These are phyloP conservation scores for Alectoris magna DNA, from an alignment of 2,797 vertebrate genomes.

Conservation along the genomic window DNA sequence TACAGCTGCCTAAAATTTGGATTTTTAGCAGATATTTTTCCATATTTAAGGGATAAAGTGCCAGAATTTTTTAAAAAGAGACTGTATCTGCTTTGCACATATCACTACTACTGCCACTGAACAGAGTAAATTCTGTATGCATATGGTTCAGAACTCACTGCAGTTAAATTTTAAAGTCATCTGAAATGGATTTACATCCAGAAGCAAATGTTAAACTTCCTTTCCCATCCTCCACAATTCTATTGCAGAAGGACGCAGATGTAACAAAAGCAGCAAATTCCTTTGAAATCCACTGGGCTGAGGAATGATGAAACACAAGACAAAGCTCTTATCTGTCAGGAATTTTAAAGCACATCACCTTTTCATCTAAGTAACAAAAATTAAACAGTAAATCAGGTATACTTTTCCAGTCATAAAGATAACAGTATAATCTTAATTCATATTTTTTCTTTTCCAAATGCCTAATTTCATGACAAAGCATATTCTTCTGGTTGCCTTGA, in stretches of 20 bases:
- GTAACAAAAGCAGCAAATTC: neutral
- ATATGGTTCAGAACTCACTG: neutral
- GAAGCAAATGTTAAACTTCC: neutral
- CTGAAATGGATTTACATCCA: neutral
- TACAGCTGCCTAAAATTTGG: neutral
- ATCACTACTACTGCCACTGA: neutral
- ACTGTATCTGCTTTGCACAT: neutral
- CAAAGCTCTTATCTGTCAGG: neutral
- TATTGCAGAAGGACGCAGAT: neutral
- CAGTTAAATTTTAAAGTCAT: neutral
- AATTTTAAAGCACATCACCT: neutral
- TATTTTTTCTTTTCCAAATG: neutral
- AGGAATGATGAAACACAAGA: neutral
- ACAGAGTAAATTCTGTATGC: neutral
- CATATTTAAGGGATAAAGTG: neutral
- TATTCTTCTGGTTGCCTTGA: neutral
- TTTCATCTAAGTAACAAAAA: neutral
- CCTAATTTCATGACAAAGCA: neutral
- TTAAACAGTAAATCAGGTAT: neutral
- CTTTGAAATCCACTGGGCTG: neutral
- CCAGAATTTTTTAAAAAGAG: neutral
- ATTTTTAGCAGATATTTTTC: neutral
- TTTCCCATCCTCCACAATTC: neutral
- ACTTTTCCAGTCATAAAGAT: neutral
- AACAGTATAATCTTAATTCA: neutral